Percentiles rank a stretch among this genome's conserved stretches.
These are phyloP conservation scores for Andrena bucephala DNA, from an alignment of 2,888 invertebrate species.

Conservation along the genomic window DNA sequence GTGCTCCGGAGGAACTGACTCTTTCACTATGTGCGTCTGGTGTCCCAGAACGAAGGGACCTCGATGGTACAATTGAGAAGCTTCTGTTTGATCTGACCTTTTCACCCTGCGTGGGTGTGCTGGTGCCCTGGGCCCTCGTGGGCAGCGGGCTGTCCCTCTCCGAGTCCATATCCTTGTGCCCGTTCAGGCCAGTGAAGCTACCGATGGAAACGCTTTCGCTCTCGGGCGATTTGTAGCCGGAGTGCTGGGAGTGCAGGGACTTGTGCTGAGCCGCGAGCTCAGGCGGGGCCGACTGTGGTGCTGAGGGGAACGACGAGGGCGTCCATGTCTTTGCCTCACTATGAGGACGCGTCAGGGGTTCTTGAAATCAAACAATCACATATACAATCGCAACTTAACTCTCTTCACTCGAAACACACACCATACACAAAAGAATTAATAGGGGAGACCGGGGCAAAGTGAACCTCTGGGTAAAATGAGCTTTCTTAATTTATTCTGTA, in stretches of 20 bases:
- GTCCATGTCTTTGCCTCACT: constrained; percentile 94
- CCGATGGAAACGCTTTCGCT: constrained; percentile 84
- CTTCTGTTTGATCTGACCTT: constrained; percentile 18
- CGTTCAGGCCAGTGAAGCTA: constrained; percentile 82
- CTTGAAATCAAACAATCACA: constrained; percentile 85
- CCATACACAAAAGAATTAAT: too few relatives aligned
- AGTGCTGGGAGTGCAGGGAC: constrained; percentile 81
- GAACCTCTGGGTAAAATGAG: too few relatives aligned
- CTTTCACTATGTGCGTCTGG: too few relatives aligned
- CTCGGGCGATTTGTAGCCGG: constrained; percentile 84
- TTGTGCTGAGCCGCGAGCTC: constrained; percentile 87
- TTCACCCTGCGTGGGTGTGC: constrained; percentile 72
- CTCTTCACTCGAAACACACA: not conserved
- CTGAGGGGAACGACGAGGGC: constrained; percentile 88
- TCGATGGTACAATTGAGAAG: not conserved
- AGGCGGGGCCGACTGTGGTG: constrained; percentile 90
- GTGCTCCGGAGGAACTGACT: too few relatives aligned
- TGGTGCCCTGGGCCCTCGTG: constrained; percentile 73
- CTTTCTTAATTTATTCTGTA: too few relatives aligned
- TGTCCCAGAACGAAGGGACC: too few relatives aligned
- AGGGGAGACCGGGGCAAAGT: too few relatives aligned
- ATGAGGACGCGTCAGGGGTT: constrained; percentile 93
- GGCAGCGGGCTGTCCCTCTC: constrained; percentile 82
- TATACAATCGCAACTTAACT: not conserved
- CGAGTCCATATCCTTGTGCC: constrained; percentile 82